phyloP scores from a whole-genome alignment of 2,888 invertebrate genomes.

The Stenolophus ochropezus region DNA sequence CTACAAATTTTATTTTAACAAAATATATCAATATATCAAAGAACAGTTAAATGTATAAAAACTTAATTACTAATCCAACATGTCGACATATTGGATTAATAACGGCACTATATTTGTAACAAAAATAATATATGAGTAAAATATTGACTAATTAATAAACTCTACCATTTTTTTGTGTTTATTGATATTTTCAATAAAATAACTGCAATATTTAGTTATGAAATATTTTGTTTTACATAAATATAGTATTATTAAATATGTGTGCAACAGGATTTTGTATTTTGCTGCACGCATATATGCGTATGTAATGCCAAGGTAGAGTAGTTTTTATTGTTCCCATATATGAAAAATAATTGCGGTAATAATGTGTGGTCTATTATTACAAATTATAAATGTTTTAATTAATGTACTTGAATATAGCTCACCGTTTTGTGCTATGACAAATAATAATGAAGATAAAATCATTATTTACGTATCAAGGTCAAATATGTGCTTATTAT shows the following conservation, averaged over 20 bases:
- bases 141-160: neutral
- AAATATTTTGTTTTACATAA: neutral
- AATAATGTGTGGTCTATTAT: neutral
- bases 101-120: too few relatives aligned
- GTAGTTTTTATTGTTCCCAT: neutral
- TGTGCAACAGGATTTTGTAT: neutral
- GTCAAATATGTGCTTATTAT: too few relatives aligned
- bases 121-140: neutral
- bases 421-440: too few relatives aligned
- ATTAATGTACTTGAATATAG: neutral
- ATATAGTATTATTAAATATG: neutral
- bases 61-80: too few relatives aligned
- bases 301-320: neutral
- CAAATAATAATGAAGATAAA: too few relatives aligned
- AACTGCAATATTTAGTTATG: neutral
- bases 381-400: neutral
- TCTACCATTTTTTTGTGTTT: neutral
- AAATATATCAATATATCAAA: too few relatives aligned
- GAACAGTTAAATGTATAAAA: too few relatives aligned
- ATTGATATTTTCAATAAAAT: neutral
- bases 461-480: too few relatives aligned
- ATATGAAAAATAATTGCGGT: neutral
- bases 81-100: too few relatives aligned
- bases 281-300: neutral
- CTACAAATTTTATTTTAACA: too few relatives aligned